Base-by-base conservation (phyloP, 2,888 invertebrate species). In the Tetranychus truncatus region DNA sequence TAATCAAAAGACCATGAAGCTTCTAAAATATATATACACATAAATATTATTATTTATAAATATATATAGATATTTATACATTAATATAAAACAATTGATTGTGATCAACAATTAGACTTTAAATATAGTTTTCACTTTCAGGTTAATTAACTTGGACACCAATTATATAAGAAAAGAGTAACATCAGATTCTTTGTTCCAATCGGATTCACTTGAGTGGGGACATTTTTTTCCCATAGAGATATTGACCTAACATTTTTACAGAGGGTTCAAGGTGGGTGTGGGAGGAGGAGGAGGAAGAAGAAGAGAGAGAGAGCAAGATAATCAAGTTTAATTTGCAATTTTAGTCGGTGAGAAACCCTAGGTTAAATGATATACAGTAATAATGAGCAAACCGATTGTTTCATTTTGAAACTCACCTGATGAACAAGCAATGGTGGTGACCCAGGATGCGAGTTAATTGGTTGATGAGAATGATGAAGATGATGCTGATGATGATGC, bases 91-190 rank as follows among this genome's bases (percentile, higher is more conserved):
- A 55, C 15, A 55, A 55, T 55, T 55, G 55, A 55, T 55, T 55
- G 55, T 55, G 15, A 55, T 55, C 55, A 55, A 55, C 55, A 55
- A 55, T 55, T 55, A 55, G 55, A 55, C 55, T 55, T 55, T 15
- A 55, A 55, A 55, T 55, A 55, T 55, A 55, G 55, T 55, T 55
- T 55, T 55, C 55, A 55, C 55, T 55, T 55, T 55, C 55, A 55
- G 55, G 55, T 24, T 69, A 24, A 69, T 69, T 69, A 69, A 24
- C 20, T 24, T 69, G 69, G 69, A 20, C 69, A 69, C 20, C 21
- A 69, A 69, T 69, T 69, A 24, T 5, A 55, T 55, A 55, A 55
- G 55, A 55, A 34, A 34, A 34, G 34, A 55, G 55, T 55, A 55
- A 55, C 55, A 34, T 34, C 55, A 55, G 15, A 55, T 55, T 55